Evolutionary conservation across 2,888 invertebrate genomes (phyloP), one percentile per base, ranked within the genome.

Genomic region (Troglohyphantes excavatus): DNA sequence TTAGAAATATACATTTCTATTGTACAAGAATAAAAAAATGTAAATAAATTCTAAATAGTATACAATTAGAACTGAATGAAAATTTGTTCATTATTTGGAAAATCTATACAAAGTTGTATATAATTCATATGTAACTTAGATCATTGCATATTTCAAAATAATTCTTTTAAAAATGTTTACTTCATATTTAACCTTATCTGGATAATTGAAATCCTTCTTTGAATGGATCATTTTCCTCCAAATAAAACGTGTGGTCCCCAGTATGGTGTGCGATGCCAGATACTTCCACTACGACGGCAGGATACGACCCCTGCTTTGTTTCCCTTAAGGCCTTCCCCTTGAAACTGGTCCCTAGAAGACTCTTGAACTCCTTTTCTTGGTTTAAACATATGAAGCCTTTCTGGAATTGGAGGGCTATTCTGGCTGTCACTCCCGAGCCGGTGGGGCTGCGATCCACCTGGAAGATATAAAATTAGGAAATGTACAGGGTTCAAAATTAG

Each of bases 381-480:
- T 92, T 92, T 5, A 93, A 63, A 3, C 84, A 59, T 13, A 93
- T 92, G 46, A 91, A 90, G 3, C 92, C 92, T 70, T 92, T 92
- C 23, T 90, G 85, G 73, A 92, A 92, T 91, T 93, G 93, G 6
- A 93, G 92, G 21, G 93, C 93, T 3, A 93, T 91, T 59, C 93
- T 91, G 26, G 93, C 93, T 2, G 93, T 93, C 0, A 93, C 92
- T 11, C 93, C 94, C 0, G 94, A 94, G 2, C 94, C 94, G 67
- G 93, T 92, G 0, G 94, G 94, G 29, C 93, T 92, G n/a, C 94
- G 92, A 90, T 94, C 94, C 5, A 94, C 93, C 93, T 94, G 91
- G 26, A 59, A 23, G n/a, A 53, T 29, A n/a, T n/a, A n/a, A n/a
- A n/a, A n/a, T n/a, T n/a, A n/a, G n/a, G n/a, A n/a, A n/a, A n/a